Conservation (phyloP, 2,797 vertebrate species). For the Spinibarbus caldwelli region DNA sequence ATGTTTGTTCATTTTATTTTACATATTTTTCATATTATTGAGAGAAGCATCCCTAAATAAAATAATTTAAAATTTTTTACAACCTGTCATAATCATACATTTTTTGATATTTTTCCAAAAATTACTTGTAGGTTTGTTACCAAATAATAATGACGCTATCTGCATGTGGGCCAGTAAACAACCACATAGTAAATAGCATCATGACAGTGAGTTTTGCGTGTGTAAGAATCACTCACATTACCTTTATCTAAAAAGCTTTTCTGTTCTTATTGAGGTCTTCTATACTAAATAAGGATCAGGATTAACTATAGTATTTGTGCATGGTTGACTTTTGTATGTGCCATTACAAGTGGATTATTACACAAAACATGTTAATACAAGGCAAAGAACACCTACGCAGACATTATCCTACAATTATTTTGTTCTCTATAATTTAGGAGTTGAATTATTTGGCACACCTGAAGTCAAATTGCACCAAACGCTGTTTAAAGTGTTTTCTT, state of each 20-base stretch:
- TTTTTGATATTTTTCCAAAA: background rate
- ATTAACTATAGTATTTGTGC: background rate
- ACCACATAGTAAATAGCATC: background rate
- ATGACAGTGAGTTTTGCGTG: background rate
- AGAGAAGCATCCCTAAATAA: too few relatives aligned
- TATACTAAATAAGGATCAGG: background rate
- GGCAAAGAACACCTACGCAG: slow-evolving; percentile 20
- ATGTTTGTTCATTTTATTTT: too few relatives aligned
- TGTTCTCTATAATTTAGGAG: slow-evolving; percentile 25
- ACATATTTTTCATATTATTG: too few relatives aligned
- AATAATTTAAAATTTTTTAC: background rate
- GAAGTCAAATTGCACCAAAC: slow-evolving; percentile 10
- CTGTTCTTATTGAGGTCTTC: background rate
- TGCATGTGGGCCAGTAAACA: background rate
- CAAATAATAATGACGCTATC: background rate
- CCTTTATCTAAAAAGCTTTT: background rate
- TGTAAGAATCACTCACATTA: background rate
- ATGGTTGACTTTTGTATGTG: background rate
- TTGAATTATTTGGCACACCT: slow-evolving; percentile 32
- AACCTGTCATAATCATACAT: background rate
- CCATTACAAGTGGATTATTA: background rate
- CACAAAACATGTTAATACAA: slow-evolving; percentile 25
- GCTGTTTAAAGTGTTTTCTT: slow-evolving; percentile 30
- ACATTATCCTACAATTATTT: slow-evolving; percentile 15
- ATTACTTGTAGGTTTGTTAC: background rate